Base-by-base conservation (phyloP, 1,140 invertebrate genomes). In the Apocrypta bakeri region DNA sequence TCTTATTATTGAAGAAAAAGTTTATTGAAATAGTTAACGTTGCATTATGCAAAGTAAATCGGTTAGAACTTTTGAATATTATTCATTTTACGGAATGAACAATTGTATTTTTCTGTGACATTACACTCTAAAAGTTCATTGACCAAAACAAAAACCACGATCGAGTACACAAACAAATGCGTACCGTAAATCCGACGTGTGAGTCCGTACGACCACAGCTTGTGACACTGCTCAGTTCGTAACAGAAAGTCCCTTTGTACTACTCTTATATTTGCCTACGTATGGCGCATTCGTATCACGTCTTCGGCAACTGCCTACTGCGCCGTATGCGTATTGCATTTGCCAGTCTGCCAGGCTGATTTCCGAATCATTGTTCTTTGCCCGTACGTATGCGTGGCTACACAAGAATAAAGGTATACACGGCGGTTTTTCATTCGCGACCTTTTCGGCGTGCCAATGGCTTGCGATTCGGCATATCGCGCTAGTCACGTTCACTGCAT, bases 251-350 rank as follows among this genome's bases (percentile, higher is more conserved):
- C 21, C 48, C 48, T 56, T 56, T 56, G 48, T 17, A 21, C 48
- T n/a, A 21, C 21, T 56, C 48, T 56, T 56, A 56, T 56, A 17
- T 56, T 56, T 56, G 21, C 48, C 1, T 56, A 4, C 48, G 21
- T n/a, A 56, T n/a, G n/a, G 12, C 0, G 29, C 2, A 79, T 79
- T 79, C 78, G 9, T 7, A 17, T 80, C 79, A 81, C 79, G 79
- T 73, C 11, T 56, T 72, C n/a, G 0, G 9, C 8, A 7, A 72
- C 24, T 40, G 1, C 11, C 21, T 29, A 56, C 17, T 56, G 48
- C 17, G 4, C 0, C 48, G 48, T 56, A 56, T 56, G 33, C 17
- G 78, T 61, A 8, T 25, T 61, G 79, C 79, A 73, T 12, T 42
- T 42, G 40, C 40, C 40, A 7, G 4, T 42, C 3, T 7, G 7